These are phyloP conservation scores for Selenia dentaria DNA, from an alignment of 2,888 invertebrate species.

Conservation along the genomic window DNA sequence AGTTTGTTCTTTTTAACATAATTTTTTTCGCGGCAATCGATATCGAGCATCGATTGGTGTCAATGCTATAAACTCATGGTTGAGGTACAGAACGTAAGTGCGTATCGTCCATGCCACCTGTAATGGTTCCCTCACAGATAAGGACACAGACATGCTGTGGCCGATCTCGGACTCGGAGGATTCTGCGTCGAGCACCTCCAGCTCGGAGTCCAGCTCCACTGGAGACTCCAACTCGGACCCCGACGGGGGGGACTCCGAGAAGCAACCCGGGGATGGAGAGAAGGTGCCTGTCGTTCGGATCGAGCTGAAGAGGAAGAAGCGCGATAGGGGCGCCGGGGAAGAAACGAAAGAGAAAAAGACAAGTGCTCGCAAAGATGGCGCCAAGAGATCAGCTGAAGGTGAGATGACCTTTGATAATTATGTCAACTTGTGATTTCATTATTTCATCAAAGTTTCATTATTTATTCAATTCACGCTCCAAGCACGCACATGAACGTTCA, in stretches of 20 bases:
- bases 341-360: background rate
- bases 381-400: background rate
- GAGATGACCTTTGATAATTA: too few species aligned
- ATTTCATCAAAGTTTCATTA: too few species aligned
- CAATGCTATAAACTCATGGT: too few species aligned
- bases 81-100: too few species aligned
- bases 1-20: too few species aligned
- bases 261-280: background rate
- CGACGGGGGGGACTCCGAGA: background rate
- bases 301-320: conserved; percentile 3
- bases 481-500: too few species aligned
- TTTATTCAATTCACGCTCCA: too few species aligned
- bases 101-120: too few species aligned
- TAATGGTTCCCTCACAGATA: background rate
- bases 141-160: conserved; percentile 16
- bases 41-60: too few species aligned
- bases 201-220: background rate
- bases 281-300: background rate
- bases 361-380: background rate
- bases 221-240: conserved; percentile 4
- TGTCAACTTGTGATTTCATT: too few species aligned
- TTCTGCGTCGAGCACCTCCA: background rate
- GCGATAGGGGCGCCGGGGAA: background rate
- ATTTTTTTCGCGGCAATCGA: too few species aligned
- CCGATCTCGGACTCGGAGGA: background rate